Percentiles rank a stretch among this genome's conserved stretches.
Evolutionary conservation across 2,888 invertebrate genomes (phyloP).

Genomic region (Drosophila mayaguana): DNA sequence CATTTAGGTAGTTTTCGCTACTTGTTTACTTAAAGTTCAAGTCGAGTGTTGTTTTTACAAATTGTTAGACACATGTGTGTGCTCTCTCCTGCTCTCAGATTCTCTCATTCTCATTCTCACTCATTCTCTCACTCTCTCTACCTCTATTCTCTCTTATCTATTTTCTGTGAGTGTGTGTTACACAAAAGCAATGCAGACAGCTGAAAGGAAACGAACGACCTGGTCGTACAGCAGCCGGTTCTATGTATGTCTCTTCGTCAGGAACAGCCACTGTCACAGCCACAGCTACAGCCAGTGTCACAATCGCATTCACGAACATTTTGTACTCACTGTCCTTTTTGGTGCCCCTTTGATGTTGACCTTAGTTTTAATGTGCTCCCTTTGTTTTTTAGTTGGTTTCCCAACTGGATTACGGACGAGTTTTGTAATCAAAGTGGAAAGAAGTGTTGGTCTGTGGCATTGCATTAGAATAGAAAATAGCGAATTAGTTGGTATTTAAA

Average conservation of each 20-base stretch:
- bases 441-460: not conserved
- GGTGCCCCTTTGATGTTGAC: slow-evolving; percentile 32
- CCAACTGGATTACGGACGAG: slow-evolving; percentile 28
- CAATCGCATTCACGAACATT: slow-evolving; percentile 16
- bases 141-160: not conserved
- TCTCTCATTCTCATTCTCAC: not conserved
- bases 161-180: slow-evolving; percentile 26
- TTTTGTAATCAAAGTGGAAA: slow-evolving; percentile 48
- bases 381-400: slow-evolving; percentile 6
- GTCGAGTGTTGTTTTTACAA: slow-evolving; percentile 81
- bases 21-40: slow-evolving; percentile 79
- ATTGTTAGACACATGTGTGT: slow-evolving; percentile 67
- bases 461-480: slow-evolving; percentile 12
- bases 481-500: slow-evolving; percentile 1
- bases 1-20: slow-evolving; percentile 79
- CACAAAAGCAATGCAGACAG: slow-evolving; percentile 31
- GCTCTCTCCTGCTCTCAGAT: slow-evolving; percentile 2
- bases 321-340: slow-evolving; percentile 5
- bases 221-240: slow-evolving; percentile 8
- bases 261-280: slow-evolving; percentile 2
- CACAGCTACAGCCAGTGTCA: slow-evolving; percentile 4
- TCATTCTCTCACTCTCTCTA: slow-evolving; percentile 4
- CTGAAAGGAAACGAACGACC: slow-evolving; percentile 15
- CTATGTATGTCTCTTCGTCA: not conserved
- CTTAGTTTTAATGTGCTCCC: slow-evolving; percentile 28